Evolutionary conservation across 2,113 vertebrate genomes (phyloP).

Genomic region (Bettongia penicillata): DNA sequence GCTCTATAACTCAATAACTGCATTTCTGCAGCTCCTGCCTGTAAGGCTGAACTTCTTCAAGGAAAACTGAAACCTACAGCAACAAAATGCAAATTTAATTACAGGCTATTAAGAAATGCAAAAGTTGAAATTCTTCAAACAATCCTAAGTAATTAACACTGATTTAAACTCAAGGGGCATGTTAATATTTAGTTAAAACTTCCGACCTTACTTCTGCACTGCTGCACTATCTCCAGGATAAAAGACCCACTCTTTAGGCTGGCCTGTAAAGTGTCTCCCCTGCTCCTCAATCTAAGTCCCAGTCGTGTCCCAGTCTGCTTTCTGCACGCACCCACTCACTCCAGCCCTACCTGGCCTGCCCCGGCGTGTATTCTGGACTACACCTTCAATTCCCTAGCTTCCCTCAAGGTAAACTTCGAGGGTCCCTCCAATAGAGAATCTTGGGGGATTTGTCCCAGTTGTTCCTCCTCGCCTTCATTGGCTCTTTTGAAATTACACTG

Average conservation of each 20-base stretch:
- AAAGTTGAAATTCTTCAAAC: conserved; percentile 2
- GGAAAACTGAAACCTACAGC: neutral
- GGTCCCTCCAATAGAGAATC: neutral
- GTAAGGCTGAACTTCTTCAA: neutral
- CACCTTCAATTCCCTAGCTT: neutral
- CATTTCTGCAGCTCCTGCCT: neutral
- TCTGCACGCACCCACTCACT: neutral
- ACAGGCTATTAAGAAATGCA: neutral
- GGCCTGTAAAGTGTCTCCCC: too few species aligned
- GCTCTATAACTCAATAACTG: neutral
- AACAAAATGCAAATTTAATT: conserved; percentile 44
- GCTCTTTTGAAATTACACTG: neutral
- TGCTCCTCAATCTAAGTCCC: too few species aligned
- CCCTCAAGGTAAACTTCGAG: too few species aligned
- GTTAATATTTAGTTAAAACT: neutral
- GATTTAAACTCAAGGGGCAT: neutral
- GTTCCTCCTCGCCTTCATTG: neutral
- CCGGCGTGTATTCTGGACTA: neutral
- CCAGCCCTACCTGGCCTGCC: neutral
- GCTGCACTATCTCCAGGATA: too few species aligned
- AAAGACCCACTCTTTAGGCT: too few species aligned
- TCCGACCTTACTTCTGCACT: neutral
- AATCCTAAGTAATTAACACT: neutral
- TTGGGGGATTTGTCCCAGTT: neutral
- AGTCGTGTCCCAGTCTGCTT: neutral